Evolutionary conservation across 2,113 vertebrate species (phyloP).

Genomic region (Boulengeromyrus knoepffleri): DNA sequence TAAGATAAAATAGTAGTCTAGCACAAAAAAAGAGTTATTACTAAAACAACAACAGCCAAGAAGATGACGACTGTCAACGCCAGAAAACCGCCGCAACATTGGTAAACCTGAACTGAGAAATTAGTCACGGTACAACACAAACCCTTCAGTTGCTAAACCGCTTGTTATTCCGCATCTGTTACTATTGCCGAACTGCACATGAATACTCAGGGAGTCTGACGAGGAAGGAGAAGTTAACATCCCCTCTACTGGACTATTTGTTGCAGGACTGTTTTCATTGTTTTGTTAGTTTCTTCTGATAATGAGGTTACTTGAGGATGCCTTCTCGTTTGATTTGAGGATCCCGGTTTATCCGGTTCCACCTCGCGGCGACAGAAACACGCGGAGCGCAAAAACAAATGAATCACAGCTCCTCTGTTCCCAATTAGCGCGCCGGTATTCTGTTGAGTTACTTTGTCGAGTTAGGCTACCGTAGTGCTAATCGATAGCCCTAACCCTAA

Average conservation of each 20-base stretch:
- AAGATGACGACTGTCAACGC: not conserved
- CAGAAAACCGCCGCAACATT: not conserved
- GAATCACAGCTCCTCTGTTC: not conserved
- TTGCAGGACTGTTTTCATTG: not conserved
- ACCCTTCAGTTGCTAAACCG: not conserved
- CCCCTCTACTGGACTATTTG: too few relatives aligned
- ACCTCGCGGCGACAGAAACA: not conserved
- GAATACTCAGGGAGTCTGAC: not conserved
- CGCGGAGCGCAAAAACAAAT: not conserved
- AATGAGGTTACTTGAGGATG: not conserved
- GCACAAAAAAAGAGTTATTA: not conserved
- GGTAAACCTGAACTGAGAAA: not conserved
- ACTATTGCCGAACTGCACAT: not conserved
- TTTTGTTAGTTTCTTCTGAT: not conserved
- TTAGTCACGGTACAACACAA: not conserved
- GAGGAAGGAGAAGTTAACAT: not conserved
- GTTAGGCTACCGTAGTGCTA: too few relatives aligned
- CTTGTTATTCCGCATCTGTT: not conserved
- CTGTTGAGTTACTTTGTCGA: too few relatives aligned
- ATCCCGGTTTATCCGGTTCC: not conserved
- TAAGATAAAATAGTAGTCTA: not conserved
- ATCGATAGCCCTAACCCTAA: too few relatives aligned
- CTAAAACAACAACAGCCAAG: not conserved
- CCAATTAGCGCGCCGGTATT: not conserved
- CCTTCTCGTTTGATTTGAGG: not conserved